Conservation (phyloP, 2,113 vertebrate genomes). For the Dasyornis broadbenti region DNA sequence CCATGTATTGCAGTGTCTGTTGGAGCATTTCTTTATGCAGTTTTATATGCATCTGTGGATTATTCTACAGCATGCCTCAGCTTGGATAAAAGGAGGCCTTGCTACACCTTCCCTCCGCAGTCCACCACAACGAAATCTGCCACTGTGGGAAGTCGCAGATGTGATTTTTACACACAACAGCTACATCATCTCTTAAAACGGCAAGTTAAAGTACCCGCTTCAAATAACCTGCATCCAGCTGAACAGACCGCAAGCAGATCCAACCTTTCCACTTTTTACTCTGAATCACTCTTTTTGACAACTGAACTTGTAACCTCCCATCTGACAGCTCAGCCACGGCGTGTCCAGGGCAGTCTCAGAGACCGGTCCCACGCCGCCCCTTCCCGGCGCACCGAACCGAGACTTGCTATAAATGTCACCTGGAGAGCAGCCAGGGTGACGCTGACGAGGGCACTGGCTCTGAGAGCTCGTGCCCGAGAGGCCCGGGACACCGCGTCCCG, state of each 20-base stretch:
- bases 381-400: neutral
- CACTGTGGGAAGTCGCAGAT: fast-evolving
- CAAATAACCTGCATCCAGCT: neutral
- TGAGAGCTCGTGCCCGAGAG: neutral
- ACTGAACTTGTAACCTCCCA: neutral
- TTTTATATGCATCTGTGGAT: neutral
- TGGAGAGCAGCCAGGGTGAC: neutral
- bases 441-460: neutral
- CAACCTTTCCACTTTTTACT: neutral
- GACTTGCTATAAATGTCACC: neutral
- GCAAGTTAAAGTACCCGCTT: fast-evolving
- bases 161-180: neutral
- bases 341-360: neutral
- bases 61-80: neutral
- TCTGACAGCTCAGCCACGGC: neutral
- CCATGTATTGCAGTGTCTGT: fast-evolving
- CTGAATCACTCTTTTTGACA: neutral
- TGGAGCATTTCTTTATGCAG: neutral
- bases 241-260: neutral
- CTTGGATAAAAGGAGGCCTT: neutral
- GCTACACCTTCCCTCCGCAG: fast-evolving
- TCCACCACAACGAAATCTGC: neutral
- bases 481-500: neutral
- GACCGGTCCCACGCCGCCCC: neutral
- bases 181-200: fast-evolving